A percentile compares a stretch with the other conserved stretches of the same genome.
Conservation (phyloP, 2,113 vertebrate genomes). For the Brachypodius melanocephalos region DNA sequence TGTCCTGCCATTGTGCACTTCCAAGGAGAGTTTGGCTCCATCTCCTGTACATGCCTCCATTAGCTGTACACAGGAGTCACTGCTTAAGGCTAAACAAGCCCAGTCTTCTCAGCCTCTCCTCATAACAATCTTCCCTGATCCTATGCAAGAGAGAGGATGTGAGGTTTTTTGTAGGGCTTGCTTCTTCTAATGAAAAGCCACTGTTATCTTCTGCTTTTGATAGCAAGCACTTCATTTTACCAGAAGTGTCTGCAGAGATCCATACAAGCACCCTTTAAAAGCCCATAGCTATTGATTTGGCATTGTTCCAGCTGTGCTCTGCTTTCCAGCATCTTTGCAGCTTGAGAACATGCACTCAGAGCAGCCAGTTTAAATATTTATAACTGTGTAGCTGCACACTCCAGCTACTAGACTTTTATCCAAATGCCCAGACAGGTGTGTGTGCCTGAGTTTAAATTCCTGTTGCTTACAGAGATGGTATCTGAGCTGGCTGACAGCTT, state of each 20-base stretch:
- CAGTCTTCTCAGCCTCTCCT: background rate
- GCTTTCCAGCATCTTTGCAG: background rate
- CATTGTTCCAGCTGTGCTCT: background rate
- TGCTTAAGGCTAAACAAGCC: background rate
- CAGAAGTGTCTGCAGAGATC: background rate
- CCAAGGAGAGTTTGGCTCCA: background rate
- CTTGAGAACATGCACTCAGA: background rate
- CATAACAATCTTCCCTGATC: background rate
- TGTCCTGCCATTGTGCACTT: rapidly evolving
- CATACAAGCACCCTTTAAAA: background rate
- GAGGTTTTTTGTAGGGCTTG: background rate
- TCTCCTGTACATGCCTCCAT: rapidly evolving
- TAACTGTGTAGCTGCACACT: background rate
- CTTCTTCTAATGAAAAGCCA: background rate
- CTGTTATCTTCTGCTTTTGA: background rate
- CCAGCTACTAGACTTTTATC: background rate
- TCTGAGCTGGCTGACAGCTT: background rate
- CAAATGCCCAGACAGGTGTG: background rate
- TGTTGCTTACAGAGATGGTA: background rate
- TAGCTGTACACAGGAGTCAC: background rate
- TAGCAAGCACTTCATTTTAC: background rate
- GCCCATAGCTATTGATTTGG: background rate
- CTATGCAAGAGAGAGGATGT: background rate
- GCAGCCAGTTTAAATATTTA: slow-evolving; percentile 16
- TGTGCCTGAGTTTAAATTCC: background rate